Base-by-base conservation (phyloP, 2,113 vertebrate genomes). In the Procapra przewalskii region DNA sequence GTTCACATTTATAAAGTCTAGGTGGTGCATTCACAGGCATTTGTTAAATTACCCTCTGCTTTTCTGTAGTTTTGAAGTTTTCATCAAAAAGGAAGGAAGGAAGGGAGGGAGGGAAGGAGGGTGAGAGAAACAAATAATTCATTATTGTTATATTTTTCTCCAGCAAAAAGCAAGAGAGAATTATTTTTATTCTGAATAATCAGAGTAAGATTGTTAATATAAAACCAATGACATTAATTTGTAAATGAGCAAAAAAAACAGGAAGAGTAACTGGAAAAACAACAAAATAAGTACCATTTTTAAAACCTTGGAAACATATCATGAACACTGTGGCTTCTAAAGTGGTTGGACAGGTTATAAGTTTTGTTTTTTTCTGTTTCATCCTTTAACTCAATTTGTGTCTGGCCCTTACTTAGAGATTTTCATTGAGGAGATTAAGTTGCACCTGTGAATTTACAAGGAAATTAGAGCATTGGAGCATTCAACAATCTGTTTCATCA, bases 11-110 rank as follows among this genome's bases (percentile, higher is more conserved):
- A 45, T 91, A 77, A 92, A 84, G 45, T 87, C 23, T 77, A 85
- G 31, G 80, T 50, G 40, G 43, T 55, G 12, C 83, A 33, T 64
- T n/a, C 50, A 13, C 19, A 25, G 12, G 6, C 25, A 2, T 50
- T 94, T 50, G n/a, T 67, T 91, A 94, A 45, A 91, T 43, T 50
- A 71, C 3, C 33, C 4, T 90, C 43, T 91, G 62, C 50, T 60
- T 96, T 94, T 71, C 36, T 83, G 6, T 84, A 57, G 27, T 85
- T 96, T 94, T 59, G 31, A 82, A 88, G 21, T 95, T 92, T 79
- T 97, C 81, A 82, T 29, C 67, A 16, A 91, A 80, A 95, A 96
- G 45, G 31, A 97, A 96, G 92, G 88, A 85, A 48, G 31, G 19
- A 7, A 57, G 27, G 40, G 13, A 62, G 60, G 40, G 16, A 84